Evolutionary conservation across 2,113 vertebrate genomes (phyloP).

Genomic region (Lepidothrix coronata): DNA sequence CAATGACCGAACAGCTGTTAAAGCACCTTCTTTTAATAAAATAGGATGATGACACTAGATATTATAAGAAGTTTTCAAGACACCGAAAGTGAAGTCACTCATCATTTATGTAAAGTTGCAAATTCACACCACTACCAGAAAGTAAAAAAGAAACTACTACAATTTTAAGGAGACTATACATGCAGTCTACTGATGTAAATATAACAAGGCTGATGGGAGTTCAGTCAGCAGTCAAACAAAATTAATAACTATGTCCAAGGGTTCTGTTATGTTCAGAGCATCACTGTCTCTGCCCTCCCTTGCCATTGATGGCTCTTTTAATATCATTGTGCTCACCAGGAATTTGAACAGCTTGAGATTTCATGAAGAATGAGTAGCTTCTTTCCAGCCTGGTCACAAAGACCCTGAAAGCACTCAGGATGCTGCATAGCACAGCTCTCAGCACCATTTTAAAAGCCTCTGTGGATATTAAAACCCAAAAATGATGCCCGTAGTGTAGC

Average conservation of each 20-base stretch:
- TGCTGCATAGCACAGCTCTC: background rate
- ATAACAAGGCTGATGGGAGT: constrained; percentile 33
- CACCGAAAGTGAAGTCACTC: background rate
- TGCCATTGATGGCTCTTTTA: background rate
- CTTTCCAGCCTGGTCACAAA: background rate
- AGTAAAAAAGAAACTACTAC: background rate
- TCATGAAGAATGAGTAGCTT: background rate
- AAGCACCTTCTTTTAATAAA: background rate
- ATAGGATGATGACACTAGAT: background rate
- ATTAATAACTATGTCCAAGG: constrained; percentile 8
- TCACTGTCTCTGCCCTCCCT: background rate
- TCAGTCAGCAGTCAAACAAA: constrained; percentile 25
- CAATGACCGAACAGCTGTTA: background rate
- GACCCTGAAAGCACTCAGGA: background rate
- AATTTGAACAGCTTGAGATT: background rate
- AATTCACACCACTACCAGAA: background rate
- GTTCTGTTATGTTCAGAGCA: background rate
- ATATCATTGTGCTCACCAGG: background rate
- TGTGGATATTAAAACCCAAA: background rate
- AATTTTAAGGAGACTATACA: background rate
- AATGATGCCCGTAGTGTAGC: background rate
- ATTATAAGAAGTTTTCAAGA: background rate
- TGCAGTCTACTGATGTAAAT: background rate
- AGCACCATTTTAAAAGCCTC: background rate
- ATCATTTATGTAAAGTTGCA: background rate